Evolutionary conservation across 2,113 vertebrate species (phyloP), one percentile per base, ranked within the genome.

Genomic region (Hippoglossus stenolepis): DNA sequence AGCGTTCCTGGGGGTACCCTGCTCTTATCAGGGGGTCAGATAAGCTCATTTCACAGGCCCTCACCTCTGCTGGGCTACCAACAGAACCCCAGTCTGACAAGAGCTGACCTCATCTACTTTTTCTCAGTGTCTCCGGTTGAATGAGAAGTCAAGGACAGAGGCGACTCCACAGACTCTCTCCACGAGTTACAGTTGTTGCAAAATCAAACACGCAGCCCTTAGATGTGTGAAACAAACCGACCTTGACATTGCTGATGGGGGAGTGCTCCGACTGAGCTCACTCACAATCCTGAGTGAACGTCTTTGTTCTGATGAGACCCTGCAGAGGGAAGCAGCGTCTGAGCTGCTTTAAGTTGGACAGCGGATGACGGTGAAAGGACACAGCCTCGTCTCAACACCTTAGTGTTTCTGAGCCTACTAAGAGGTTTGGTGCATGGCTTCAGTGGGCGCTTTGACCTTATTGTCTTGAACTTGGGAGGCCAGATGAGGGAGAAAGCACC

Each of bases 21-120:
- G 82, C 69, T 85, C 86, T 93, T 91, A 93, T 93, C 93, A 83
- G 78, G 59, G 83, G 83, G 82, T 76, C 80, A 90, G 90, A 93
- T 93, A 91, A 93, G 87, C 78, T 83, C 64, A 85, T 87, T 92
- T 92, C 89, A 89, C 89, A 89, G 83, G 47, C 74, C 86, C 60
- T 91, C 86, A 85, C 90, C 84, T 91, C 75, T 12, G 17, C 80
- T 47, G 24, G 20, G 79, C 82, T 83, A 85, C 89, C 79, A 81
- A 64, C 56, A 58, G 71, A 23, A 87, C 56, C 62, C 24, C 21
- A 21, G 49, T 60, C 70, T 69, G 74, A 64, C 74, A 79, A 59
- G 20, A 51, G 59, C 40, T 65, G 73, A 83, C 82, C 83, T 70
- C 63, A 17, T 17, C 10, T 1, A 5, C 70, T 65, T 51, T 62